Evolutionary conservation across 2,113 vertebrate species (phyloP).

Genomic region (Oryzias melastigma): DNA sequence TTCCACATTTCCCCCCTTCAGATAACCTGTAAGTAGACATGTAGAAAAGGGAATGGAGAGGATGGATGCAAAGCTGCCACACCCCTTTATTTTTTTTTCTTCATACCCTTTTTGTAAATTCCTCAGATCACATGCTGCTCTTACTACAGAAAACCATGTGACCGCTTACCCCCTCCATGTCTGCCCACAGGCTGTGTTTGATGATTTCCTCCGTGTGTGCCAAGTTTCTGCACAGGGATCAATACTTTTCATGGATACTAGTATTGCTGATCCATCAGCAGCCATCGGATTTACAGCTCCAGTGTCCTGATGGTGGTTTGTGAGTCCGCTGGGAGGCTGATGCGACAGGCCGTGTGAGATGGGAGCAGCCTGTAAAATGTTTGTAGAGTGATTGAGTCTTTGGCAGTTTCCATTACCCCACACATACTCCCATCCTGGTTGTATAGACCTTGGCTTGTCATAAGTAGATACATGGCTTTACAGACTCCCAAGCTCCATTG

Average conservation of each 20-base stretch:
- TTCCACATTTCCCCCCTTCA: too few species aligned
- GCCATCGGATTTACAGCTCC: conserved; percentile 8
- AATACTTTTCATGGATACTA: not conserved
- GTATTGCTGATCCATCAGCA: conserved; percentile 19
- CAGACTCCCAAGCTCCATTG: conserved; percentile 20
- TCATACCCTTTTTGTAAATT: not conserved
- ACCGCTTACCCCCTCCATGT: not conserved
- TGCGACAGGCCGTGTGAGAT: conserved; percentile 29
- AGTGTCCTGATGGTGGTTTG: not conserved
- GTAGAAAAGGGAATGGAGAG: conserved; percentile 8
- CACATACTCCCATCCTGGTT: conserved; percentile 16
- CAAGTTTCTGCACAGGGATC: conserved; percentile 25
- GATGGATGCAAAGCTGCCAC: conserved; percentile 49
- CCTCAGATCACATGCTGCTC: conserved; percentile 12
- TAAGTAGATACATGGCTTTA: conserved; percentile 49
- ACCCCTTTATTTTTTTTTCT: conserved; percentile 53
- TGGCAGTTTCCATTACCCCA: conserved; percentile 35
- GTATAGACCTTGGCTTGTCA: conserved; percentile 49
- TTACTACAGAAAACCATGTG: conserved; percentile 1
- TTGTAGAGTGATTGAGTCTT: conserved; percentile 35
- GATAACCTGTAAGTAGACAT: too few species aligned
- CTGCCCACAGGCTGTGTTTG: not conserved
- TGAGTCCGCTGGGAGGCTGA: conserved; percentile 3
- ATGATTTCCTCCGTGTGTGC: not conserved
- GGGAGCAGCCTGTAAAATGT: conserved; percentile 23